Evolutionary conservation across 2,797 vertebrate species (phyloP).

Genomic region (Urosaurus nigricauda): DNA sequence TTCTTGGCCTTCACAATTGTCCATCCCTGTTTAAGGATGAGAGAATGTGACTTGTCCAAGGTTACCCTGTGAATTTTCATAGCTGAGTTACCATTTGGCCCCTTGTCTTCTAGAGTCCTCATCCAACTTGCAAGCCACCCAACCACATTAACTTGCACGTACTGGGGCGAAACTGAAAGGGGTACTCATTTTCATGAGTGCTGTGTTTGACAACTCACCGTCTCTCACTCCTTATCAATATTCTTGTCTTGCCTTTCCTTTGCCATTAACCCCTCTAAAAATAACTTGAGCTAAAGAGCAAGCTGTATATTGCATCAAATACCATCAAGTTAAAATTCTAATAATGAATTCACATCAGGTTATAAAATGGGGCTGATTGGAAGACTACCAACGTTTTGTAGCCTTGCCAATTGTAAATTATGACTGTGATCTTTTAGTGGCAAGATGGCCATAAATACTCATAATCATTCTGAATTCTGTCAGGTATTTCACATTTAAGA

Average conservation of each 20-base stretch:
- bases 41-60: no score
- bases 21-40: no score
- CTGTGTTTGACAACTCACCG: background rate
- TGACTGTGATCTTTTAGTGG: constrained; percentile 57
- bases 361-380: constrained; percentile 62
- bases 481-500: constrained; percentile 61
- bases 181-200: background rate
- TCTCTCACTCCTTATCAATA: background rate
- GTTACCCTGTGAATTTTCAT: no score
- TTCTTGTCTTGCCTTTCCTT: constrained; percentile 53
- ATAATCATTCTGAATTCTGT: constrained; percentile 62
- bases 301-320: constrained; percentile 60
- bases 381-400: constrained; percentile 66
- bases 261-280: constrained; percentile 57
- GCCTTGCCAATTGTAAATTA: constrained; percentile 66
- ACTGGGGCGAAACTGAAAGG: background rate
- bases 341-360: constrained; percentile 65
- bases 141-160: background rate
- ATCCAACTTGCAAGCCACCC: no score
- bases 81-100: no score
- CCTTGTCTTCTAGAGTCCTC: no score
- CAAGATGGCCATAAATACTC: constrained; percentile 66
- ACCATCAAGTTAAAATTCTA: constrained; percentile 56
- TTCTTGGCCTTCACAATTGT: no score
- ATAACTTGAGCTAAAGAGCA: constrained; percentile 53